These are phyloP conservation scores for Carassius auratus DNA, from an alignment of 2,113 vertebrate species.

Conservation along the genomic window DNA sequence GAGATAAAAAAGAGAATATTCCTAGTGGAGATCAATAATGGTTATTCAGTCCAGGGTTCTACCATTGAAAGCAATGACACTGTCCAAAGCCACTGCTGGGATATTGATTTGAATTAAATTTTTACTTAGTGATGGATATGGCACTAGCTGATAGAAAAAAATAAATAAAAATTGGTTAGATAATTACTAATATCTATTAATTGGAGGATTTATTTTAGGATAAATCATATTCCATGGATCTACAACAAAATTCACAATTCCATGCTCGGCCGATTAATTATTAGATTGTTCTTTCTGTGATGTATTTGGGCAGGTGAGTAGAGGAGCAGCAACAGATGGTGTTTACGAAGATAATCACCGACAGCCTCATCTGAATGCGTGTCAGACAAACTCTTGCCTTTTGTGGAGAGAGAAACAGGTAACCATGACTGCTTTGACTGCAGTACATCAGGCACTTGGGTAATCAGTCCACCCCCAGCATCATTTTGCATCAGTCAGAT, in stretches of 20 bases:
- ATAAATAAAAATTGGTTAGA: conserved; percentile 72
- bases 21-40: conserved; percentile 78
- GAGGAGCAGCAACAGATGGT: conserved; percentile 54
- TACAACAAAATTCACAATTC: conserved; percentile 32
- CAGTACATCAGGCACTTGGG: conserved; percentile 25
- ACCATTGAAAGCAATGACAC: conserved; percentile 70
- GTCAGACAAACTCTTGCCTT: conserved; percentile 29
- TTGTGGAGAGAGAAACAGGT: conserved; percentile 25
- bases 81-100: conserved; percentile 70
- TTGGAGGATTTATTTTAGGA: conserved; percentile 62
- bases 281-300: conserved; percentile 48
- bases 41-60: conserved; percentile 75
- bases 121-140: conserved; percentile 83
- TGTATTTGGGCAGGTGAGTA: conserved; percentile 50
- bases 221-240: conserved; percentile 41
- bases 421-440: conserved; percentile 42
- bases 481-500: conserved; percentile 28
- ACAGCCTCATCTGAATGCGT: conserved; percentile 51
- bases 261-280: conserved; percentile 39
- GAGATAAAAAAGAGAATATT: conserved; percentile 81
- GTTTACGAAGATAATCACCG: conserved; percentile 54
- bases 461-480: conserved; percentile 32
- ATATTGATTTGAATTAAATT: conserved; percentile 84
- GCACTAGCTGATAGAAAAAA: conserved; percentile 72
- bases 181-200: conserved; percentile 82